Evolutionary conservation across 2,113 vertebrate species (phyloP).

Genomic region (Speoplatyrhinus poulsoni): DNA sequence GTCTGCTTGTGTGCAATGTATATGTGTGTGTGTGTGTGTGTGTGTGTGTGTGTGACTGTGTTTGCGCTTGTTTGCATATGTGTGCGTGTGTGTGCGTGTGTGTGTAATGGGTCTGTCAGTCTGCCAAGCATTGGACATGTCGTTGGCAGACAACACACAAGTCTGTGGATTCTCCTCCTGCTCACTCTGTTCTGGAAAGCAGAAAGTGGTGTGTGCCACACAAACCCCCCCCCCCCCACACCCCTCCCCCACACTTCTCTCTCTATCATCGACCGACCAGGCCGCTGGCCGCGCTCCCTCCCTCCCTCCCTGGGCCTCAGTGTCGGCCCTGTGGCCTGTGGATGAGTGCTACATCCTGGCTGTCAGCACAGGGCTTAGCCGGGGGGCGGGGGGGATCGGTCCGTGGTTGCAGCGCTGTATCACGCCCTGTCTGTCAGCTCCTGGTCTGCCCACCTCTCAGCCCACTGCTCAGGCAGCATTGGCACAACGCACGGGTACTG

Average conservation of each 20-base stretch:
- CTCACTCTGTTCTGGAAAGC: constrained; percentile 40
- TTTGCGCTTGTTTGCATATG: constrained; percentile 9
- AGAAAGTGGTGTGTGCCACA: constrained; percentile 64
- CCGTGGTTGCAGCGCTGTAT: constrained; percentile 71
- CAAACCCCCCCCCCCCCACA: constrained; percentile 44
- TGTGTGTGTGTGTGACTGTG: constrained; percentile 12
- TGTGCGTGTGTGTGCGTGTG: constrained; percentile 13
- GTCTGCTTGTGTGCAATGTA: background rate
- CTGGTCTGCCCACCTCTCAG: constrained; percentile 65
- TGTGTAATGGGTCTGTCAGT: constrained; percentile 46
- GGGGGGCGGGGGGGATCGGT: constrained; percentile 65
- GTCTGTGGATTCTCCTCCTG: constrained; percentile 63
- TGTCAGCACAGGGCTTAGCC: constrained; percentile 75
- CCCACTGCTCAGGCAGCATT: constrained; percentile 24
- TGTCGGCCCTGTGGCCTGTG: constrained; percentile 67
- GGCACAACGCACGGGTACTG: constrained; percentile 53
- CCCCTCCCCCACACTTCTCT: background rate
- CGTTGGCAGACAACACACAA: constrained; percentile 51
- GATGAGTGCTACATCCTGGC: constrained; percentile 81
- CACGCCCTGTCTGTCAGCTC: constrained; percentile 75
- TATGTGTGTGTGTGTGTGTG: constrained; percentile 16
- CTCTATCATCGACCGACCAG: constrained; percentile 59
- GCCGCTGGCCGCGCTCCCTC: constrained; percentile 43
- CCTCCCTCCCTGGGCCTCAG: constrained; percentile 67
- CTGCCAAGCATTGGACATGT: constrained; percentile 44